Base-by-base conservation (phyloP, 2,113 vertebrate species). In the Nesoenas mayeri region DNA sequence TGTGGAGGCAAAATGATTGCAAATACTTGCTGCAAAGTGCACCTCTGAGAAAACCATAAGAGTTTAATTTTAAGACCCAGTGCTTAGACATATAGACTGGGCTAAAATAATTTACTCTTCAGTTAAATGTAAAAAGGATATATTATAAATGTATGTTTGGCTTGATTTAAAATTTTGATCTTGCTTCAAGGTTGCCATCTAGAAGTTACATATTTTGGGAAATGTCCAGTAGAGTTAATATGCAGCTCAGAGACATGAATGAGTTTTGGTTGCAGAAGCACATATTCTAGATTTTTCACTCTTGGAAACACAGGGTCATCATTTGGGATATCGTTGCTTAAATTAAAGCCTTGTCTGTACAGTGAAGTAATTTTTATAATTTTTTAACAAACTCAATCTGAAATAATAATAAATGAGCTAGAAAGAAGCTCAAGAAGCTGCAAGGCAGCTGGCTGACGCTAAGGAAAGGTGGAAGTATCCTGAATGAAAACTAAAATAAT, bases 61-160 rank as follows among this genome's bases (percentile, higher is more conserved):
- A 72, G 31, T 78, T 93, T 85, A 73, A 85, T 96, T 94, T 92
- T 93, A 80, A 71, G 72, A 83, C n/a, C 9, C 62, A 26, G 7
- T 85, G 58, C 83, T 93, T 84, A 91, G 57, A 64, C 1, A 2
- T 58, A 56, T 11, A 72, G 42, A 57, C 36, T 22, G 40, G 28
- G 21, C 62, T 88, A 21, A 54, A 85, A 62, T 8, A 66, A 90
- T 92, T 58, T 77, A 42, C 29, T 53, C 4, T 61, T 89, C 54
- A 31, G 29, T 77, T 85, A 47, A 79, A 67, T 44, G 21, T 61
- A 57, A 67, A 44, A 72, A 57, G 3, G 15, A 9, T 72, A 34
- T 14, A 2, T 81, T 47, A 6, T 56, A 36, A 79, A 58, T 5
- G 11, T 60, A 9, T 53, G 17, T 74, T 57, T 34, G 56, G 11